Base-by-base conservation (phyloP, 2,888 invertebrate species). In the Kryphioiulus occultus region DNA sequence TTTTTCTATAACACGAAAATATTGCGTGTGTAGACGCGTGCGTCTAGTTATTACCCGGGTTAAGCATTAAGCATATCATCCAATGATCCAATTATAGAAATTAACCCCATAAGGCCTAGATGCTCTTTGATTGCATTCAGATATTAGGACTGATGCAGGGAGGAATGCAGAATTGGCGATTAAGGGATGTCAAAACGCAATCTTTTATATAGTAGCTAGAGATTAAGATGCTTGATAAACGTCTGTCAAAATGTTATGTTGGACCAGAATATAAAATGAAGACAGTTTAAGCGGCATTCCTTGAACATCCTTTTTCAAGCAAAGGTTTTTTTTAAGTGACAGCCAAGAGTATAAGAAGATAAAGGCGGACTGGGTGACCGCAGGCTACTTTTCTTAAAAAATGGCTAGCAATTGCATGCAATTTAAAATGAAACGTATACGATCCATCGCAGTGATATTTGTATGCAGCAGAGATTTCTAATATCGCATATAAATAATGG, bases 11-110 rank as follows among this genome's bases (percentile, higher is more conserved):
- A 1, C 26, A 78, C 15, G 26, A 30, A 30, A 78, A 30, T 78
- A 30, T 78, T 78, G 78, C 78, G 78, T 78, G 78, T 30, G 9
- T 30, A 78, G 78, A 30, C 12, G 78, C 78, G 78, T 78, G 26
- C 30, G 78, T 78, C 26, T 68, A 26, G 78, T 30, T 78, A 78
- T 78, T 78, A 78, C 12, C 78, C 78, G 30, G 26, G 78, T 78
- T 78, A 78, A 78, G 78, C 78, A 78, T 78, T 78, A 78, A 78
- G 78, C 78, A 78, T 78, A 78, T 78, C 78, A 78, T 78, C 26
- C 78, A 78, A 78, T 78, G 78, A 78, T 78, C 78, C 78, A 78
- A 78, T 78, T 78, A 78, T 78, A 78, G 78, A 78, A 78, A 78
- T 78, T 78, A 78, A 78, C 78, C 78, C 78, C 78, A 78, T 78